These are phyloP conservation scores for Riparia riparia DNA, from an alignment of 2,113 vertebrate genomes.

Conservation along the genomic window DNA sequence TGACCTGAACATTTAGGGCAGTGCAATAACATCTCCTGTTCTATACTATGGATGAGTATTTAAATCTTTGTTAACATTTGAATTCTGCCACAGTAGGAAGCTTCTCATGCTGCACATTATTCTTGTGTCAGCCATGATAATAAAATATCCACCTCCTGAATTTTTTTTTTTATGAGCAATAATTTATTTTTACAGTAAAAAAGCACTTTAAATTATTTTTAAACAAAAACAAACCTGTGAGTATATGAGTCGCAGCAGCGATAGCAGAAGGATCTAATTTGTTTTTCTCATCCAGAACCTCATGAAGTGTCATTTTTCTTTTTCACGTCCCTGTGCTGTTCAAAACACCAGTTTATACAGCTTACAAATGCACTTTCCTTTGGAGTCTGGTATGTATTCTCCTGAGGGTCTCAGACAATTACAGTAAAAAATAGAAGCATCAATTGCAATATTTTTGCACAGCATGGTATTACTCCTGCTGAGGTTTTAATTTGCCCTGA, in stretches of 20 bases:
- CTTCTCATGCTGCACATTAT: background rate
- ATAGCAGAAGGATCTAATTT: slow-evolving; percentile 14
- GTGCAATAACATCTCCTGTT: background rate
- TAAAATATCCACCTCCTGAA: background rate
- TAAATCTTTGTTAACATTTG: background rate
- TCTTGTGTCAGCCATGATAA: background rate
- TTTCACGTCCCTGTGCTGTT: background rate
- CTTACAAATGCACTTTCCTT: slow-evolving; percentile 21
- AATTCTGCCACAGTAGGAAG: background rate
- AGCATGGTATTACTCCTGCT: slow-evolving; percentile 43
- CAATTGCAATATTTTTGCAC: slow-evolving; percentile 60
- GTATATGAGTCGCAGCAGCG: background rate
- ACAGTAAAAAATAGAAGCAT: slow-evolving; percentile 63
- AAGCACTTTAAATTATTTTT: slow-evolving; percentile 15
- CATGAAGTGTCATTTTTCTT: slow-evolving; percentile 12
- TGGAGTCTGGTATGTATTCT: slow-evolving; percentile 5
- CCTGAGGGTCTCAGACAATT: slow-evolving; percentile 45
- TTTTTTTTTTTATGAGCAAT: background rate
- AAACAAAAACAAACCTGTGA: background rate
- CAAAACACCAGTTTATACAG: background rate
- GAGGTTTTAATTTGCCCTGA: slow-evolving; percentile 56
- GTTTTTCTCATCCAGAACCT: slow-evolving; percentile 16
- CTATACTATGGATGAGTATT: background rate
- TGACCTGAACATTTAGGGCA: background rate
- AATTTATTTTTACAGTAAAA: background rate